Base-by-base conservation (phyloP, 2,797 vertebrate species). In the Intellagama lesueurii region DNA sequence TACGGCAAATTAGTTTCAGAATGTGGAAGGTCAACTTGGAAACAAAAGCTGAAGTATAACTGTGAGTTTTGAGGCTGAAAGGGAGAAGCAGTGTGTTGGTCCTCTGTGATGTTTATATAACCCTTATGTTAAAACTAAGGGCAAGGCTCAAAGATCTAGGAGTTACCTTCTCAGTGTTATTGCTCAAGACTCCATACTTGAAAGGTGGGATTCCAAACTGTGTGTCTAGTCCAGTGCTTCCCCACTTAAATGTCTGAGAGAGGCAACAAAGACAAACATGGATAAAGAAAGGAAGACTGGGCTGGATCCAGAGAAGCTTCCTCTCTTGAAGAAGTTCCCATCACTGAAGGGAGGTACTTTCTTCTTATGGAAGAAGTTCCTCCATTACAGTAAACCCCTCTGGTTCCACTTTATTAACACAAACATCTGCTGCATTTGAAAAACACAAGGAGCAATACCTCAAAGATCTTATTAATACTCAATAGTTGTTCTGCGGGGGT, bases 1-100 rank as follows among this genome's bases (percentile, higher is more conserved):
- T 96, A 96, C 92, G 96, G 97, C 97, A 98, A 98, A 98, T 98
- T 98, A 98, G 97, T 98, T 97, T 97, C 97, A 97, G 97, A 96
- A 97, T 16, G 30, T 92, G 93, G 94, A 96, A 97, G 94, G 97
- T 96, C 96, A 97, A 90, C 86, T 93, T 97, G 96, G 96, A 97
- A 98, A 97, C 96, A 94, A 97, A 95, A 93, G 86, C 93, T 90
- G 83, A 86, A 93, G 92, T 96, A 93, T 94, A 95, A 94, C 40
- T 91, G 91, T 88, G 75, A 92, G 92, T 96, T 96, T 93, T 95
- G 93, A 83, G 92, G 88, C 81, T 90, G 85, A 92, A 93, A 96
- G 94, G 92, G 72, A 93, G 88, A 91, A 94, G 79, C 91, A 81
- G 90, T 88, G 87, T 9, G 24, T 89, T 87, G 88, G 89, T 79